phyloP scores from a whole-genome alignment of 2,797 vertebrate genomes.

The Neosilurus mollespiculum region DNA sequence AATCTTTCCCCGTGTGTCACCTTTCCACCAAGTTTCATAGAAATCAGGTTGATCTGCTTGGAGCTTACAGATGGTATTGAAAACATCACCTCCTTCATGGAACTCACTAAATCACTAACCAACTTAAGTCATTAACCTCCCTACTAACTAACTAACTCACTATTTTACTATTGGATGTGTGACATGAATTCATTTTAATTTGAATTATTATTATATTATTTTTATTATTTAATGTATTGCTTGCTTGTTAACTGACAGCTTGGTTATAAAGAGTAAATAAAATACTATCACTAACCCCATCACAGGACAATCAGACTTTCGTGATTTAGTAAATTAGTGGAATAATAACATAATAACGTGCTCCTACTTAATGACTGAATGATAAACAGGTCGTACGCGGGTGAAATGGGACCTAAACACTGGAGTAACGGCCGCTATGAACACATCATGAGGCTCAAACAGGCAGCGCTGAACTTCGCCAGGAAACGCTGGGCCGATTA shows the following conservation, averaged over 20 bases:
- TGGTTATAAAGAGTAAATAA: background rate
- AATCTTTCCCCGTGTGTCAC: too few species aligned
- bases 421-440: conserved; percentile 90
- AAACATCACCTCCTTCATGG: too few species aligned
- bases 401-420: conserved; percentile 90
- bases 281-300: background rate
- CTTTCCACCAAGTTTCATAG: too few species aligned
- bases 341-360: background rate
- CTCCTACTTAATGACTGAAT: background rate
- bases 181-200: too few species aligned
- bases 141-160: too few species aligned
- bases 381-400: conserved; percentile 78
- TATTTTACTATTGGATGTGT: too few species aligned
- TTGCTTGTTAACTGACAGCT: background rate
- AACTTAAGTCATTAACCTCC: too few species aligned
- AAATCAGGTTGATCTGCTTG: too few species aligned
- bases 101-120: too few species aligned
- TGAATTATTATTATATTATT: too few species aligned
- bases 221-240: background rate
- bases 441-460: conserved; percentile 93
- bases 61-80: too few species aligned
- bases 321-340: background rate
- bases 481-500: conserved; percentile 85
- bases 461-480: conserved; percentile 87
- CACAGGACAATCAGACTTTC: background rate